These are phyloP conservation scores for Atractosteus spatula DNA, from an alignment of 2,113 vertebrate species.

Conservation along the genomic window DNA sequence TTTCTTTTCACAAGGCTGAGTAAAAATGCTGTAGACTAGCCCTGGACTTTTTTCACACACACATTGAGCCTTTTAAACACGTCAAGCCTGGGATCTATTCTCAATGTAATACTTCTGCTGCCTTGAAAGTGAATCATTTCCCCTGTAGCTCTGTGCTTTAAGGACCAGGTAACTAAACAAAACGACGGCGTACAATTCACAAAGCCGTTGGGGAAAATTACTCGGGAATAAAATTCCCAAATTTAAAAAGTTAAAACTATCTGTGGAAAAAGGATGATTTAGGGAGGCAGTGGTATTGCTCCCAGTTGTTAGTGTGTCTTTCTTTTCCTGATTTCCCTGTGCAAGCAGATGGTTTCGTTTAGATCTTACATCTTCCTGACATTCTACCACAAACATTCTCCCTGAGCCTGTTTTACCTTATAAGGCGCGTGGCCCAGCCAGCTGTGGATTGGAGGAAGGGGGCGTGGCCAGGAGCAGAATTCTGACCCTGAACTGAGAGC, in stretches of 20 bases:
- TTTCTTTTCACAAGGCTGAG: no score
- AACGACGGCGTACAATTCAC: background rate
- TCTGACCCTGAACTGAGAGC: slow-evolving; percentile 31
- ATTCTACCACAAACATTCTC: slow-evolving; percentile 47
- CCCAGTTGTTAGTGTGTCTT: background rate
- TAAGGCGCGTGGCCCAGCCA: slow-evolving; percentile 50
- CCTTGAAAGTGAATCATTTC: no score
- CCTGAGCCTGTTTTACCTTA: slow-evolving; percentile 63
- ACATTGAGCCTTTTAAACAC: no score
- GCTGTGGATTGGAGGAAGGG: slow-evolving; percentile 53
- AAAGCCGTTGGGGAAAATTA: background rate
- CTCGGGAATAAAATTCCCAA: background rate
- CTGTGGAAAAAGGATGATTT: background rate
- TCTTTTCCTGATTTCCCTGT: slow-evolving; percentile 33
- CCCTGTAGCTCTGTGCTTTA: no score
- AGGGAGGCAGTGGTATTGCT: background rate
- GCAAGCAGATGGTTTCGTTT: slow-evolving; percentile 66
- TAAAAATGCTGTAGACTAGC: no score
- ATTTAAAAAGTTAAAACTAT: background rate
- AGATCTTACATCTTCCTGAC: slow-evolving; percentile 48
- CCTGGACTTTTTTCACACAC: no score
- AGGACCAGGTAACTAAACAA: background rate
- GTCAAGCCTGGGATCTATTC: no score
- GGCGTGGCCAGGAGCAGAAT: slow-evolving; percentile 39
- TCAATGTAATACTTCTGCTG: no score